Evolutionary conservation across 2,797 vertebrate genomes (phyloP).

Genomic region (Chaunax sp.): DNA sequence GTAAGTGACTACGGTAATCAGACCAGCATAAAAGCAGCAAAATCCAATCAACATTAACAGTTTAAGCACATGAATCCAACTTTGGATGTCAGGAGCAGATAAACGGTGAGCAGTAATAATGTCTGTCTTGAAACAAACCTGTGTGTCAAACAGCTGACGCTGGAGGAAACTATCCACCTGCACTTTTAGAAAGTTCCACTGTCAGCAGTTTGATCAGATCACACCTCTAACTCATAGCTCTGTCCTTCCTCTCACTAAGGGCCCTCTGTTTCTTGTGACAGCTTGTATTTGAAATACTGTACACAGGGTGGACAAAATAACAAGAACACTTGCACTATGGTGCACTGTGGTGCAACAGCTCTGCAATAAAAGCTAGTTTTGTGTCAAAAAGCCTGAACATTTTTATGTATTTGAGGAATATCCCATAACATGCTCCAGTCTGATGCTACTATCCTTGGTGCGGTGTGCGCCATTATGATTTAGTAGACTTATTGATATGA

Average conservation of each 20-base stretch:
- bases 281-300: constrained; percentile 22
- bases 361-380: constrained; percentile 9
- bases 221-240: constrained; percentile 18
- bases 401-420: constrained; percentile 1
- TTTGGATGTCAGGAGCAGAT: constrained; percentile 39
- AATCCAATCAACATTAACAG: constrained; percentile 14
- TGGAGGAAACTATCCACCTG: constrained; percentile 18
- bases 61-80: constrained; percentile 42
- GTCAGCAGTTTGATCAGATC: constrained; percentile 48
- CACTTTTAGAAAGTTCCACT: constrained; percentile 20
- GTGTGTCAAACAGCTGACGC: constrained; percentile 39
- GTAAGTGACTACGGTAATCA: constrained; percentile 36
- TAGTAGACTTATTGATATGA: constrained; percentile 19
- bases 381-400: neutral
- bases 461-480: constrained; percentile 36
- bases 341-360: constrained; percentile 9
- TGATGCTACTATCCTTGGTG: constrained; percentile 37
- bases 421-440: constrained; percentile 6
- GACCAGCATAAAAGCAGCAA: constrained; percentile 10
- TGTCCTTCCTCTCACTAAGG: constrained; percentile 36
- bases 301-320: constrained; percentile 39
- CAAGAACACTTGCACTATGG: constrained; percentile 16
- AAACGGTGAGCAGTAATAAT: constrained; percentile 25
- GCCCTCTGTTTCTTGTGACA: constrained; percentile 20
- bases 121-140: constrained; percentile 32